A percentile compares a stretch with the other conserved stretches of the same genome.
phyloP scores from a whole-genome alignment of 2,113 vertebrate genomes.

The Australoheros scitulus region DNA sequence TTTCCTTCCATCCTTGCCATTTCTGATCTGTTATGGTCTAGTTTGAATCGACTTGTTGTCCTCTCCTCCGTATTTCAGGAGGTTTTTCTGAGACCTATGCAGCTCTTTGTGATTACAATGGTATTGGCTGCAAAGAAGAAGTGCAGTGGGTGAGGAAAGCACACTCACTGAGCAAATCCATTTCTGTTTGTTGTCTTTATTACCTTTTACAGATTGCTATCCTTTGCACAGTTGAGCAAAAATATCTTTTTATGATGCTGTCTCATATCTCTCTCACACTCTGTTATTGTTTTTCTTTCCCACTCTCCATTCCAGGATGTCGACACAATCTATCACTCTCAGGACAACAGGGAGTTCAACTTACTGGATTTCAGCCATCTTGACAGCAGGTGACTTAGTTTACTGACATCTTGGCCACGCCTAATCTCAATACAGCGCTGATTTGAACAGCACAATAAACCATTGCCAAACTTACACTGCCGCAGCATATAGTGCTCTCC shows the following conservation, averaged over 20 bases:
- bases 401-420: slow-evolving; percentile 5
- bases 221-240: not conserved
- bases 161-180: not conserved
- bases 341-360: slow-evolving; percentile 92
- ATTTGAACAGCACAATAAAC: not conserved
- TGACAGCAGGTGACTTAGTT: slow-evolving; percentile 85
- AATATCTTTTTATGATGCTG: not conserved
- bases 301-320: slow-evolving; percentile 82
- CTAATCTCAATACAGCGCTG: not conserved
- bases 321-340: slow-evolving; percentile 94
- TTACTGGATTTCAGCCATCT: slow-evolving; percentile 91
- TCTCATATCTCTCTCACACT: not conserved
- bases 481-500: not conserved
- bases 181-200: slow-evolving; percentile 5
- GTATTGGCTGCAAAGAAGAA: slow-evolving; percentile 84
- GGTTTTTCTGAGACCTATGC: slow-evolving; percentile 84
- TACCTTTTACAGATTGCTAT: not conserved
- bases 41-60: slow-evolving; percentile 34
- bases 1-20: slow-evolving; percentile 12
- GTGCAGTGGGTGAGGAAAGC: slow-evolving; percentile 80
- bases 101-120: slow-evolving; percentile 83
- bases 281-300: slow-evolving; percentile 4
- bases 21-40: not conserved
- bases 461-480: not conserved
- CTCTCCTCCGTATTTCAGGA: slow-evolving; percentile 61